These are phyloP conservation scores for Coilia nasus DNA, from an alignment of 2,797 vertebrate species.

Conservation along the genomic window DNA sequence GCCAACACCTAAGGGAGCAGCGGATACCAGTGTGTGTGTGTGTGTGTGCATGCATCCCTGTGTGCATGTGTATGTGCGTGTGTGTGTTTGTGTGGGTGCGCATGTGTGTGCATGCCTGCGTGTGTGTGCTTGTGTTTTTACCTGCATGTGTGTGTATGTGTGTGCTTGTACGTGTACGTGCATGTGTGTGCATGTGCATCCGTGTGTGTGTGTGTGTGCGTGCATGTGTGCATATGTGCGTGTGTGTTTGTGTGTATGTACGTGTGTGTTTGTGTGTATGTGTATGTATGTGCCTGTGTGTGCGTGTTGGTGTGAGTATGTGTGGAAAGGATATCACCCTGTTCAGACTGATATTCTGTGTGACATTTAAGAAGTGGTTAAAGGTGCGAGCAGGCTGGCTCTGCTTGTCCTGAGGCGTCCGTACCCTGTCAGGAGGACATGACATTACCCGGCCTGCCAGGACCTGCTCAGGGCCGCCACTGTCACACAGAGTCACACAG, in stretches of 20 bases:
- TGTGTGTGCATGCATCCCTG: neutral
- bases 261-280: neutral
- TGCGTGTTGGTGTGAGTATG: neutral
- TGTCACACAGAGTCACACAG: neutral
- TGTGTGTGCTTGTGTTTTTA: neutral
- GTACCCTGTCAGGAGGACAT: constrained; percentile 58
- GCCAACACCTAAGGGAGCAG: constrained; percentile 31
- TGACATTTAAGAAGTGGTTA: constrained; percentile 85
- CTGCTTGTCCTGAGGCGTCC: constrained; percentile 64
- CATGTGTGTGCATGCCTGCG: no score
- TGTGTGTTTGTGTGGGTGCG: no score
- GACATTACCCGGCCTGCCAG: constrained; percentile 66
- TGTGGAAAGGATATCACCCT: constrained; percentile 63
- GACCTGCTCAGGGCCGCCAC: constrained; percentile 64
- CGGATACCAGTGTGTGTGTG: neutral
- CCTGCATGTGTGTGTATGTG: neutral
- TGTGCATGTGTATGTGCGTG: no score
- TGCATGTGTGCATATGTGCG: no score
- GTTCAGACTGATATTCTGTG: constrained; percentile 79
- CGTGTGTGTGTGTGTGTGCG: no score
- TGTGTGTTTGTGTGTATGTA: neutral
- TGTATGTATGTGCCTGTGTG: neutral
- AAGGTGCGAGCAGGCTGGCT: constrained; percentile 70
- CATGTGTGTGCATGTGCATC: no score
- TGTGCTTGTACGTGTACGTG: neutral